A percentile compares a stretch with the other conserved stretches of the same genome.
These are phyloP conservation scores for Artibeus jamaicensis DNA, from an alignment of 2,797 vertebrate genomes.

Conservation along the genomic window DNA sequence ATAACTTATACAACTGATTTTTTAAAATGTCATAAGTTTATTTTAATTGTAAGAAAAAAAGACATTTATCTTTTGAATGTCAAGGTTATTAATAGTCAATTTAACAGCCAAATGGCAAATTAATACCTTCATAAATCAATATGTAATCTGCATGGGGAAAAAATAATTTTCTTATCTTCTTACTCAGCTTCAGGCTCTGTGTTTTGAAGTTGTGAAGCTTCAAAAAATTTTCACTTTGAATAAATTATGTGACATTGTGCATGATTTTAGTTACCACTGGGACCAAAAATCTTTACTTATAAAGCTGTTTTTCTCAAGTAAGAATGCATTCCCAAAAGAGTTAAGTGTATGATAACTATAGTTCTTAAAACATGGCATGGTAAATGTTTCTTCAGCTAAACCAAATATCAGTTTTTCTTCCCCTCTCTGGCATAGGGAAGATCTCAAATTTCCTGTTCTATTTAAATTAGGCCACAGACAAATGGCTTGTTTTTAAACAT, in stretches of 20 bases:
- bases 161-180: conserved; percentile 55
- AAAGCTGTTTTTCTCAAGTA: not conserved
- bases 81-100: conserved; percentile 79
- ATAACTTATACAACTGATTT: conserved; percentile 36
- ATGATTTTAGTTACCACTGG: not conserved
- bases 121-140: conserved; percentile 81
- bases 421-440: not conserved
- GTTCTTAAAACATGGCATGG: not conserved
- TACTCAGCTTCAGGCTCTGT: not conserved
- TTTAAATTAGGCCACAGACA: not conserved
- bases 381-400: not conserved
- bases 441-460: not conserved
- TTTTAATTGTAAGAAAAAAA: conserved; percentile 51
- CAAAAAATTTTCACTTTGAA: not conserved
- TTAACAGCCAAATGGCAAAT: conserved; percentile 77
- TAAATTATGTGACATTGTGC: not conserved
- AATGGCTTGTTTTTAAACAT: not conserved
- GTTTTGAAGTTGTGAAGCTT: conserved; percentile 46
- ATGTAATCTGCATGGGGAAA: conserved; percentile 46
- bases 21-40: conserved; percentile 35
- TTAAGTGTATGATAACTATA: not conserved
- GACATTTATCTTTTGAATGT: conserved; percentile 59
- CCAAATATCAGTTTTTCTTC: not conserved
- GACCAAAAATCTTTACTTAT: not conserved
- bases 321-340: not conserved